Base-by-base conservation (phyloP, 2,888 invertebrate species). In the Deilephila porcellus region DNA sequence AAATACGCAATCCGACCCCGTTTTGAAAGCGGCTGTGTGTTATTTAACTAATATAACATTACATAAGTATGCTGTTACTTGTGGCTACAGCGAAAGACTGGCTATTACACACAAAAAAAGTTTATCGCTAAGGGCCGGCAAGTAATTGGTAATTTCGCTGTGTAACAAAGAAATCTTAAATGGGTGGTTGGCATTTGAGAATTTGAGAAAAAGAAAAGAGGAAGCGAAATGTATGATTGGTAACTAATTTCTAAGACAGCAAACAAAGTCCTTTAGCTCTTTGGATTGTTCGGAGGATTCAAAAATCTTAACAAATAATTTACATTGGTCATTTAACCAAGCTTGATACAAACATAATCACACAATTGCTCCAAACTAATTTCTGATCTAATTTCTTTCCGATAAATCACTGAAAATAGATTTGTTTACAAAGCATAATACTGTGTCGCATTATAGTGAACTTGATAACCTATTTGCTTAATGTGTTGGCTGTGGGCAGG, bases 1-100 rank as follows among this genome's bases (percentile, higher is more conserved):
- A 63, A 67, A 52, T 45, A 52, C 67, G 67, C 45, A 67, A 67
- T 17, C 14, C 67, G 67, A 52, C 67, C 25, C 17, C 67, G 67
- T 67, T 67, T 45, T 63, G 63, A 34, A 37, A 63, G 25, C 25
- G 52, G 45, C 11, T 64, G 34, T 25, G 20, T 37, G 67, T 67
- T 67, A 67, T 67, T 67, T 64, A 37, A 37, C 45, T 67, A 45
- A 45, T 7, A 25, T 29, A 67, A 67, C 45, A 25, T 52, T 56
- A 56, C 56, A 56, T 56, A 56, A 56, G n/a, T 53, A 19, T 53
- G 53, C 14, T 56, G n/a, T n/a, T 56, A 56, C 56, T n/a, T n/a
- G 7, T 4, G 14, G n/a, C 11, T 45, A 14, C 11, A 45, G 4
- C 45, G 45, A 45, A 45, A 45, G 14, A 45, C 45, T 45, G 45